Base-by-base conservation (phyloP, 2,113 vertebrate species). In the Tragulus kanchil region DNA sequence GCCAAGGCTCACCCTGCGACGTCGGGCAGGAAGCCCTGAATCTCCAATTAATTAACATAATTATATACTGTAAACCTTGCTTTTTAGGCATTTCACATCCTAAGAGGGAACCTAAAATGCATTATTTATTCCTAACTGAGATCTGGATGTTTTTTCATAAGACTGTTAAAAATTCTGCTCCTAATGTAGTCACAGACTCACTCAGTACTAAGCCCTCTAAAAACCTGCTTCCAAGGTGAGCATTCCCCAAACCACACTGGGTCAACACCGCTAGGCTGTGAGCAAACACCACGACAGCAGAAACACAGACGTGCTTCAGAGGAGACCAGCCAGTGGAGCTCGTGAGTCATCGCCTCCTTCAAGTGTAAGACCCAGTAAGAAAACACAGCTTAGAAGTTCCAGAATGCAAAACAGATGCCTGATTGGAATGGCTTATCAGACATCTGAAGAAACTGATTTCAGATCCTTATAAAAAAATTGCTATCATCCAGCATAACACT, bases 31-130 rank as follows among this genome's bases (percentile, higher is more conserved):
- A n/a, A n/a, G n/a, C n/a, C n/a, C n/a, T n/a, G n/a, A n/a, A n/a
- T n/a, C n/a, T n/a, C n/a, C n/a, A n/a, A n/a, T n/a, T n/a, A n/a
- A 98, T 92, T 97, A 97, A 77, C 95, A 94, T 89, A 98, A 97
- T 98, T 98, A 98, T 96, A 98, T 48, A 96, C 87, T 95, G 89
- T 92, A 97, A 97, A 96, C 95, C 85, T 56, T 94, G 94, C 95
- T 98, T 96, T 97, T 95, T 97, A 96, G 96, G 97, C 77, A 71
- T 92, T 96, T 96, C 92, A 94, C 88, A 98, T 95, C 93, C 97
- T 78, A 54, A 14, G 73, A 90, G 12, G 85, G 36, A 17, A 36
- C 31, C 36, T 21, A 82, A 56, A 83, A 77, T 45, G n/a, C 0
- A 73, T 62, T 58, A n/a, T 28, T 61, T 61, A 82, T 13, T 62